Base-by-base conservation (phyloP, 2,888 invertebrate species). In the Drosophila demipolita region DNA sequence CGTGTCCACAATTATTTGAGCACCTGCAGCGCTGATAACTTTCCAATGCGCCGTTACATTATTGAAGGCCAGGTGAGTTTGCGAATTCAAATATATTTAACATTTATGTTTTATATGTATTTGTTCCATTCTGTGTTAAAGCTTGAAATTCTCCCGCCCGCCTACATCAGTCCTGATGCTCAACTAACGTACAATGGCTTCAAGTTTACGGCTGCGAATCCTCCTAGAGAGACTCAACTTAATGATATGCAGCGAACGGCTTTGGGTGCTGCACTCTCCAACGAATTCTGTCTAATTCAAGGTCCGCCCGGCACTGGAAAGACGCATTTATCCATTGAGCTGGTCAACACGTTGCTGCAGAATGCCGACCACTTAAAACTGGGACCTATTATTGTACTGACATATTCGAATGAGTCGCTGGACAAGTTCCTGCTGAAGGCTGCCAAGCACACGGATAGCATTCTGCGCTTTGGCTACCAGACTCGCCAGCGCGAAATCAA, bases 261-360 rank as follows among this genome's bases (percentile, higher is more conserved):
- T 0, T 95, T 95, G 83, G 94, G 94, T 79, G 94, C 95, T 38
- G 96, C 96, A 0, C 87, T 98, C 3, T 95, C 95, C 0, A 94
- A 94, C 85, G 96, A 97, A 92, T 95, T 97, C 76, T 95, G 95
- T 0, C 94, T 97, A 0, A 96, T 97, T 72, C 97, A 97, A 94
- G 98, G 98, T 0, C 97, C 97, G 0, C 97, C 98, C 0, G 98
- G 98, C 3, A 97, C 97, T 0, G 98, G 97, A 0, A 98, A 97
- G 94, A 97, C 97, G 0, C 96, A 94, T 91, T 92, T 97, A 71
- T 97, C 97, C 0, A 93, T 97, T 36, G 96, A 96, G 94, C 95
- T 98, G 26, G 95, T 96, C 1, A 94, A 95, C 63, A 94, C 95
- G 0, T 89, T 98, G 32, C 91, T 97, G 2, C 92, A 94, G 67